Base-by-base conservation (phyloP, 1,140 invertebrate genomes). In the Hormaphis cornu region DNA sequence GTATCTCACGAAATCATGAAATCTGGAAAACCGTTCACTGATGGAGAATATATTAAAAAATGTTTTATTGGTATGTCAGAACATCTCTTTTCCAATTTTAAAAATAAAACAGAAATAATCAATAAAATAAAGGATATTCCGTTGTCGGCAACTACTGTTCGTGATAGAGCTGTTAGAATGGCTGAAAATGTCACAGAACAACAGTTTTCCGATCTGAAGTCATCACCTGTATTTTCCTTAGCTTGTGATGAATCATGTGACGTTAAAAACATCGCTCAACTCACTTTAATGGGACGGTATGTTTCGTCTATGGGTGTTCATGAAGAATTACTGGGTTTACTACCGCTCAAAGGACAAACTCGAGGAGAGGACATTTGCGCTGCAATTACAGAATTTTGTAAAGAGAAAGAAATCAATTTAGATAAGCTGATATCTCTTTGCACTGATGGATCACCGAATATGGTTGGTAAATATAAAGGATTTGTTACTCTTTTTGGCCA, bases 371-470 rank as follows among this genome's bases (percentile, higher is more conserved):
- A 75, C 74, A 76, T 76, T 33, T 73, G 72, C 69, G 75, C 74
- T 74, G 71, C 71, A 58, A 74, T 74, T 46, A 59, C 71, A 71
- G 63, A 74, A 61, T 73, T 75, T n/a, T 73, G 75, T 71, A 59
- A 74, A 52, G 20, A 74, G 74, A 37, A 74, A 74, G 30, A 73
- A 24, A 76, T 76, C 58, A 30, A 70, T 66, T 54, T 75, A 52
- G 69, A 74, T 74, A 75, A 75, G 75, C 74, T 76, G 66, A 73
- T 75, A 42, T 75, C 74, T 35, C 75, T 75, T 69, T 59, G 73
- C 72, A 75, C 69, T 58, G 54, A 58, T 30, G 54, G 54, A 66
- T 72, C 73, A 37, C 74, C 59, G 72, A 74, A 73, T 73, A 74
- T 75, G 70, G 72, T 72, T 61, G 73, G 72, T 56, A 59, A 46